Evolutionary conservation across 2,797 vertebrate genomes (phyloP).

Genomic region (Labeo calbasu): DNA sequence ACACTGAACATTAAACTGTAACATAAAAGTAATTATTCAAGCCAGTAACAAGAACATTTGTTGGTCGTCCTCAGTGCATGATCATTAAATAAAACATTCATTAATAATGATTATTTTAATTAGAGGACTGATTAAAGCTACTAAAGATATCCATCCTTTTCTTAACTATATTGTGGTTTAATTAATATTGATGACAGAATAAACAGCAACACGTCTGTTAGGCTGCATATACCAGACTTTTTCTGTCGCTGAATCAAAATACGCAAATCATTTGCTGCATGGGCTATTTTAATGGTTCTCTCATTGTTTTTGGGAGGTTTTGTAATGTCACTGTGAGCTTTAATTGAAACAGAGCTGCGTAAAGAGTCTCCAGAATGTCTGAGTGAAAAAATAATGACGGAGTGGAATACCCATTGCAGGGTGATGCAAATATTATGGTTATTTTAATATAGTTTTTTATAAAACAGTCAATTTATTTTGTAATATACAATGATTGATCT

Average conservation of each 20-base stretch:
- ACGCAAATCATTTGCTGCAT: neutral
- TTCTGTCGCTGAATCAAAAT: neutral
- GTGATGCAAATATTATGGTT: neutral
- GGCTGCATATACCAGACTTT: neutral
- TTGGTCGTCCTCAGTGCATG: neutral
- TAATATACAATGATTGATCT: slow-evolving; percentile 18
- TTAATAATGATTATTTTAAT: neutral
- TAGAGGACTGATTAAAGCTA: neutral
- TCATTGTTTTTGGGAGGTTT: neutral
- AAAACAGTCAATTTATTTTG: neutral
- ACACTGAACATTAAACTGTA: neutral
- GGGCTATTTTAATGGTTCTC: neutral
- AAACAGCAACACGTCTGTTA: neutral
- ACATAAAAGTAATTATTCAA: neutral
- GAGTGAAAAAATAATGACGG: neutral
- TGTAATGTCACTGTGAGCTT: neutral
- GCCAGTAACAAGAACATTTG: neutral
- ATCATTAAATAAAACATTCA: neutral
- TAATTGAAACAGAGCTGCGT: neutral
- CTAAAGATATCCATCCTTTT: neutral
- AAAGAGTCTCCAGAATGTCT: neutral
- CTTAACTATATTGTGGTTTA: neutral
- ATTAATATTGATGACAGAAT: neutral
- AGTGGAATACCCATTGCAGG: neutral
- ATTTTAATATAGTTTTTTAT: neutral